Percentiles rank a stretch among this genome's conserved stretches.
These are phyloP conservation scores for Syritta pipiens DNA, from an alignment of 2,888 invertebrate species.

Conservation along the genomic window DNA sequence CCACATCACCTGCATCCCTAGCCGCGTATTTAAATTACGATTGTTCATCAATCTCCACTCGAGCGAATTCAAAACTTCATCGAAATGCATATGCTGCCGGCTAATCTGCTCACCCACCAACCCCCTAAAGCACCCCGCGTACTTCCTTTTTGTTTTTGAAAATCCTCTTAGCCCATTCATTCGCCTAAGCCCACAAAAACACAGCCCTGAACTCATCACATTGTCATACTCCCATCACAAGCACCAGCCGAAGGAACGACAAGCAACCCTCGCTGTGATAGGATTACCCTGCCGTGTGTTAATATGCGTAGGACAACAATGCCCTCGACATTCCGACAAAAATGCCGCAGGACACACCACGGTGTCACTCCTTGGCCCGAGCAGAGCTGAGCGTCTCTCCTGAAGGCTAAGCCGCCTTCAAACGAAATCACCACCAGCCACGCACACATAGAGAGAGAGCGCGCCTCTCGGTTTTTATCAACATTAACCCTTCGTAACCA, in stretches of 20 bases:
- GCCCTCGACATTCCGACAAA: conserved; percentile 76
- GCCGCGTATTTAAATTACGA: too few species aligned
- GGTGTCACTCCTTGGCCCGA: conserved; percentile 10
- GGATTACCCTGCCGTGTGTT: conserved; percentile 63
- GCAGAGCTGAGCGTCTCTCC: not conserved
- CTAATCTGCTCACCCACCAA: too few species aligned
- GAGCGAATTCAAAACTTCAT: too few species aligned
- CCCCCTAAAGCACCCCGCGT: too few species aligned
- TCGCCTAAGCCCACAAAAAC: not conserved
- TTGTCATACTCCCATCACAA: conserved; percentile 31
- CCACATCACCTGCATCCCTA: too few species aligned
- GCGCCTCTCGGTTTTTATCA: conserved; percentile 14
- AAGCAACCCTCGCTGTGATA: conserved; percentile 1
- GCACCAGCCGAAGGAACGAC: not conserved
- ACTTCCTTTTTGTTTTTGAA: too few species aligned
- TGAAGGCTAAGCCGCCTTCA: conserved; percentile 13
- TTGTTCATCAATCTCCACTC: too few species aligned
- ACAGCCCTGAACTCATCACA: conserved; percentile 21
- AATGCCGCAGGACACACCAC: conserved; percentile 72
- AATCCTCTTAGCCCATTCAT: too few species aligned
- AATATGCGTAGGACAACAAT: conserved; percentile 75
- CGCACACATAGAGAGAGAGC: conserved; percentile 12
- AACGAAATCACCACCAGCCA: conserved; percentile 20
- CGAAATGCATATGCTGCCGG: too few species aligned
- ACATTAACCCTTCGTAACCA: conserved; percentile 51